Conservation (phyloP, 2,797 vertebrate species). For the Intellagama lesueurii region DNA sequence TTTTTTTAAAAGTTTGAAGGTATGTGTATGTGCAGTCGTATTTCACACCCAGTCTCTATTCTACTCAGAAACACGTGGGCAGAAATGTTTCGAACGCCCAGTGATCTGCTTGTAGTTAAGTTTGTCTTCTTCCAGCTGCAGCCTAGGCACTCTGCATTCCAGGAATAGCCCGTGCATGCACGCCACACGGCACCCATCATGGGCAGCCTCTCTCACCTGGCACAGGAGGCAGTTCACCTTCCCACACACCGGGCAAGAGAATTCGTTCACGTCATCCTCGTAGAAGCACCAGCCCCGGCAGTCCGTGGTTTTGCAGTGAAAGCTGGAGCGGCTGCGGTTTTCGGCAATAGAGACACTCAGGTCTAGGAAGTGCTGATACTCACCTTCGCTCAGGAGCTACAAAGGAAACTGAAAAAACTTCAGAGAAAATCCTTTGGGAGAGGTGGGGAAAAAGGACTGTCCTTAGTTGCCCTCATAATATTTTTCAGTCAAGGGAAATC, state of each 20-base stretch:
- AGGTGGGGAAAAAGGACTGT: too few species aligned
- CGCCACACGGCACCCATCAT: too few species aligned
- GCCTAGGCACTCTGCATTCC: too few species aligned
- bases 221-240: conserved; percentile 88
- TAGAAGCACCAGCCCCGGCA: conserved; percentile 92
- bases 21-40: too few species aligned
- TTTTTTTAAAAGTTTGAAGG: too few species aligned
- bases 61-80: too few species aligned
- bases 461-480: too few species aligned
- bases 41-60: too few species aligned
- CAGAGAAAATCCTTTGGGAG: neutral
- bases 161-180: too few species aligned
- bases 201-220: conserved; percentile 76
- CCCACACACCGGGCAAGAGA: conserved; percentile 82
- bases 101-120: too few species aligned
- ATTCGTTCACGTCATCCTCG: conserved; percentile 89
- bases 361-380: conserved; percentile 86
- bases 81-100: too few species aligned
- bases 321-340: conserved; percentile 86
- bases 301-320: conserved; percentile 90
- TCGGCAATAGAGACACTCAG: conserved; percentile 87
- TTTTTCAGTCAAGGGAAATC: neutral
- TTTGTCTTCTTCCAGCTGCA: too few species aligned
- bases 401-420: neutral
- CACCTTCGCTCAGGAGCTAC: conserved; percentile 83